Base-by-base conservation (phyloP, 2,888 invertebrate species). In the Cyclophora punctaria region DNA sequence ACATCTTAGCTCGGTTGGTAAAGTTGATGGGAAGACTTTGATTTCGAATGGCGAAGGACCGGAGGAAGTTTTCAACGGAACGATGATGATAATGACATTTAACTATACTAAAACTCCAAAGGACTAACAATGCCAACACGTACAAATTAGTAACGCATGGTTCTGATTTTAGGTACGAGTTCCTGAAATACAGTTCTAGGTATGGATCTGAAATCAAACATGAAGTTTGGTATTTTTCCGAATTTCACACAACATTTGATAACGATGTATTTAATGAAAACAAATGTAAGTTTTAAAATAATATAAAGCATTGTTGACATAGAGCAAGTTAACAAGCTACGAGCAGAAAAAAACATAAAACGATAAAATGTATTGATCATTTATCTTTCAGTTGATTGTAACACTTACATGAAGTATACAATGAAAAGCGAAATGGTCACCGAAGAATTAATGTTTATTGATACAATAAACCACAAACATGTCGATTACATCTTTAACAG, bases 191-290 rank as follows among this genome's bases (percentile, higher is more conserved):
- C 51, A 71, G 71, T 73, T 69, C 52, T 74, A 33, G 80, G 20
- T 20, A 20, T 20, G 20, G 78, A 49, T 60, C 61, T 5, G 58
- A 72, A 7, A 49, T 51, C 0, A 58, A 59, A 3, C 76, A 80
- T 35, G 67, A 69, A n/a, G 60, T 81, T 35, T 78, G 73, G 75
- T 73, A 79, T 46, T 80, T 71, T 50, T 60, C 52, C 34, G 72
- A 77, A 20, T 78, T 71, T 44, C 41, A 60, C 3, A 49, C 54
- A 2, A 54, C 64, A 3, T 60, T 76, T 3, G 60, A 67, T 34
- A 56, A 68, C 5, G 53, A 56, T 0, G 60, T 64, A 3, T 75
- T 75, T 34, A 50, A 64, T 44, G 6, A 55, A 2, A 52, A 64
- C 0, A 20, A 65, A 45, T 63, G 77, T 76, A 58, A 69, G 71